Conservation (phyloP, 2,113 vertebrate genomes). For the Lampris incognitus region DNA sequence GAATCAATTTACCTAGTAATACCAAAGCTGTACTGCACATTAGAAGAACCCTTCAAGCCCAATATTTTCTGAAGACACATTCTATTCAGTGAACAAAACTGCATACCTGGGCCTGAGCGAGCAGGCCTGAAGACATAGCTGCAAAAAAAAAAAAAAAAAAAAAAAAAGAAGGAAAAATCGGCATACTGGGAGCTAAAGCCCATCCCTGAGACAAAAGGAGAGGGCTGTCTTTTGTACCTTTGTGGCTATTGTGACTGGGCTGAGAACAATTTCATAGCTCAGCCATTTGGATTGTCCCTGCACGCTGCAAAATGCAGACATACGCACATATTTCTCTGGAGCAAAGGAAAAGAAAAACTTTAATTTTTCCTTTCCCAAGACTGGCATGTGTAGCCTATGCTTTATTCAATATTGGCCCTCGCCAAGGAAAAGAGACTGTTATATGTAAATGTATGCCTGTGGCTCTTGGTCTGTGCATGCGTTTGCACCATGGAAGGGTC, state of each 20-base stretch:
- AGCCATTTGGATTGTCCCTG: conserved; percentile 46
- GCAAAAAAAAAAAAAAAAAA: conserved; percentile 11
- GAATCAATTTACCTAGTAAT: neutral
- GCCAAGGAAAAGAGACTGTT: conserved; percentile 1
- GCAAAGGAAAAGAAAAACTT: neutral
- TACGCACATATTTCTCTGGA: neutral
- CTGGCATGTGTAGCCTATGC: neutral
- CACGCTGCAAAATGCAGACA: conserved; percentile 1
- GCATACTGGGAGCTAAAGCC: conserved; percentile 23
- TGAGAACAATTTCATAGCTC: conserved; percentile 48
- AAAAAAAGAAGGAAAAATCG: neutral
- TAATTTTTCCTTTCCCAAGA: neutral
- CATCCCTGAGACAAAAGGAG: conserved; percentile 40
- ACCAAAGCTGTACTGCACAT: neutral
- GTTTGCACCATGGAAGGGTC: neutral
- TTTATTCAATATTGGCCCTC: neutral
- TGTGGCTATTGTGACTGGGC: conserved; percentile 38
- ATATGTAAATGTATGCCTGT: neutral
- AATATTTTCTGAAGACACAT: neutral
- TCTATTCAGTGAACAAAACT: neutral
- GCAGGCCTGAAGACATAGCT: conserved; percentile 14
- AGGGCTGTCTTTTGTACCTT: conserved; percentile 45
- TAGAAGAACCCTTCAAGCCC: neutral
- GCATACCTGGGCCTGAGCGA: conserved; percentile 5
- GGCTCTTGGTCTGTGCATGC: neutral